Evolutionary conservation across 2,113 vertebrate genomes (phyloP).

Genomic region (Grammomys surdaster): DNA sequence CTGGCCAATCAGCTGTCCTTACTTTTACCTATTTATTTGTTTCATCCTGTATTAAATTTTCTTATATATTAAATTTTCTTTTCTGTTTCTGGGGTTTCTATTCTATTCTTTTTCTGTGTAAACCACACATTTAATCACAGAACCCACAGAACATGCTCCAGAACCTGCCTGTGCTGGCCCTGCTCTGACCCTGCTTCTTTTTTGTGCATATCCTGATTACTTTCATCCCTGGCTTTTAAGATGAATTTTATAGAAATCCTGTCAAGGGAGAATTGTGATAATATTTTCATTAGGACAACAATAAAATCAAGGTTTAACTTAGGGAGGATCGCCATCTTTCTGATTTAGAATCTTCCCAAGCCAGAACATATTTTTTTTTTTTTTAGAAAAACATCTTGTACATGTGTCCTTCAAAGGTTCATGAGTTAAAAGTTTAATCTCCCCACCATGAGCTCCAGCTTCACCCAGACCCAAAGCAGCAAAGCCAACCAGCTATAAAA

Average conservation of each 20-base stretch:
- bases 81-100: constrained; percentile 37
- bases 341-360: constrained; percentile 16
- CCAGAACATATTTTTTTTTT: background rate
- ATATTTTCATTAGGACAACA: constrained; percentile 56
- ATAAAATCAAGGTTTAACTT: constrained; percentile 40
- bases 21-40: constrained; percentile 57
- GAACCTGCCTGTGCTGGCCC: background rate
- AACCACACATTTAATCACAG: constrained; percentile 26
- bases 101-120: constrained; percentile 6
- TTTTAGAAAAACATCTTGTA: background rate
- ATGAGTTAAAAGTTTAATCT: background rate
- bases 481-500: background rate
- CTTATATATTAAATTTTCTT: constrained; percentile 57
- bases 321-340: background rate
- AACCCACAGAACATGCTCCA: background rate
- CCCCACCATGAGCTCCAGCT: background rate
- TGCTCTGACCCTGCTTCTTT: background rate
- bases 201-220: constrained; percentile 21
- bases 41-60: constrained; percentile 52
- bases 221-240: constrained; percentile 54
- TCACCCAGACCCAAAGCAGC: background rate
- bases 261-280: background rate
- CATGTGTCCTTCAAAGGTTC: background rate
- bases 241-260: constrained; percentile 52
- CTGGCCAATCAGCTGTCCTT: constrained; percentile 27